Conservation (phyloP, 2,888 invertebrate species). For the Liodrosophila aerea region DNA sequence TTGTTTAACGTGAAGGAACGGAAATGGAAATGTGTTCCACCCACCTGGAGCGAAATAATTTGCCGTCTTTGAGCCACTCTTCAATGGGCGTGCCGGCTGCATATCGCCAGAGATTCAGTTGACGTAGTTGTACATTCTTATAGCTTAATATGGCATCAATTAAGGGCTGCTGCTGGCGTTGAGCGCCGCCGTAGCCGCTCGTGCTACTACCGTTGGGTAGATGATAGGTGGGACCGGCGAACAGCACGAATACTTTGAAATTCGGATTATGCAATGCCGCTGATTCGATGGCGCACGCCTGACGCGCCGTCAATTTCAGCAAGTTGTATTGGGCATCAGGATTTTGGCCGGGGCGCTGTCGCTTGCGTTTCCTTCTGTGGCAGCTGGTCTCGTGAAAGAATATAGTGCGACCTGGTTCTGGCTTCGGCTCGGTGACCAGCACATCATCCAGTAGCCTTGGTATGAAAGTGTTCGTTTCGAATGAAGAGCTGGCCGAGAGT, state of each 20-base stretch:
- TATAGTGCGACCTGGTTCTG: constrained; percentile 77
- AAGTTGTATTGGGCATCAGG: constrained; percentile 35
- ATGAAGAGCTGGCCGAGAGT: constrained; percentile 5
- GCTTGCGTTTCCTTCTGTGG: constrained; percentile 37
- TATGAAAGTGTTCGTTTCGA: neutral
- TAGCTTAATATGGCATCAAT: constrained; percentile 76
- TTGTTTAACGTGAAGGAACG: too few relatives aligned
- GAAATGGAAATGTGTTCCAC: too few relatives aligned
- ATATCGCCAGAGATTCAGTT: constrained; percentile 80
- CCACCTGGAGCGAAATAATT: constrained; percentile 77
- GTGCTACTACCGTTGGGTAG: constrained; percentile 2
- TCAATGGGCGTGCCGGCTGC: constrained; percentile 78
- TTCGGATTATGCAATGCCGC: constrained; percentile 79
- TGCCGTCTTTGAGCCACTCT: constrained; percentile 77
- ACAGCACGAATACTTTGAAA: constrained; percentile 78
- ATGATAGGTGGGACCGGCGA: constrained; percentile 77
- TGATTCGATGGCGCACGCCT: constrained; percentile 81
- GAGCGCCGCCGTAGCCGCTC: too few relatives aligned
- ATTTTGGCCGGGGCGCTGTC: constrained; percentile 24
- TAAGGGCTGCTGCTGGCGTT: constrained; percentile 45
- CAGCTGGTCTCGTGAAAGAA: constrained; percentile 83
- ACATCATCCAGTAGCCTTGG: constrained; percentile 74
- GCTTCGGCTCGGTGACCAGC: constrained; percentile 70
- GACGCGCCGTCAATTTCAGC: constrained; percentile 71
- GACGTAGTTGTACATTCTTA: constrained; percentile 78